Percentiles rank a stretch among this genome's conserved stretches.
Evolutionary conservation across 2,888 invertebrate genomes (phyloP).

Genomic region (Lymantria monacha): DNA sequence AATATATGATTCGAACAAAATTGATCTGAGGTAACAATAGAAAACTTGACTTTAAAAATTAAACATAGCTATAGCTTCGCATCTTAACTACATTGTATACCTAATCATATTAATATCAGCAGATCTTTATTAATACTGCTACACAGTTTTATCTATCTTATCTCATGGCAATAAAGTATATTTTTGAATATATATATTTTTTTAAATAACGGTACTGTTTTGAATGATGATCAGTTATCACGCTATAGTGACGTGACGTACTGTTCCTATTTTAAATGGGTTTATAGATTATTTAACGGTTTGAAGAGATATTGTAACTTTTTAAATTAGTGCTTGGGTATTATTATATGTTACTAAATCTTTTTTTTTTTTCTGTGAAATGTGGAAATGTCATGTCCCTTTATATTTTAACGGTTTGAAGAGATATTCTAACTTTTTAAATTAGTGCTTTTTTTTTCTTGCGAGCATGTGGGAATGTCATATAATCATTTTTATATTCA

Average conservation of each 20-base stretch:
- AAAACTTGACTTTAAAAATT: not conserved
- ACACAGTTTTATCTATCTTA: constrained; percentile 16
- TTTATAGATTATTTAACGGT: constrained; percentile 35
- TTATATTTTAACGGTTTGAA: too few relatives aligned
- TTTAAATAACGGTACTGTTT: constrained; percentile 29
- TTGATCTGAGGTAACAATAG: too few relatives aligned
- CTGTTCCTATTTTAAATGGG: constrained; percentile 35
- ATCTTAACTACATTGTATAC: constrained; percentile 9
- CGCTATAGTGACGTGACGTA: constrained; percentile 34
- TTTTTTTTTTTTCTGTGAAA: too few relatives aligned
- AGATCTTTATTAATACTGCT: constrained; percentile 27
- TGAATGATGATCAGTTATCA: constrained; percentile 32
- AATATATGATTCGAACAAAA: too few relatives aligned
- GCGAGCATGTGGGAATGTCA: too few relatives aligned
- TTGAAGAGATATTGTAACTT: not conserved
- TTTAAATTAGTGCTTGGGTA: too few relatives aligned
- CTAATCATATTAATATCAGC: constrained; percentile 20
- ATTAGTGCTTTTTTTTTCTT: too few relatives aligned
- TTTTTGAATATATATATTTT: constrained; percentile 3
- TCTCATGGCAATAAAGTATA: constrained; percentile 5
- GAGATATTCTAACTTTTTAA: not conserved
- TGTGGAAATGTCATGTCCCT: too few relatives aligned
- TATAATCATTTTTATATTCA: too few relatives aligned
- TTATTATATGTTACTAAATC: too few relatives aligned
- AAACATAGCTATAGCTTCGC: not conserved